phyloP scores from a whole-genome alignment of 2,797 vertebrate genomes.

The Urocyon cinereoargenteus region DNA sequence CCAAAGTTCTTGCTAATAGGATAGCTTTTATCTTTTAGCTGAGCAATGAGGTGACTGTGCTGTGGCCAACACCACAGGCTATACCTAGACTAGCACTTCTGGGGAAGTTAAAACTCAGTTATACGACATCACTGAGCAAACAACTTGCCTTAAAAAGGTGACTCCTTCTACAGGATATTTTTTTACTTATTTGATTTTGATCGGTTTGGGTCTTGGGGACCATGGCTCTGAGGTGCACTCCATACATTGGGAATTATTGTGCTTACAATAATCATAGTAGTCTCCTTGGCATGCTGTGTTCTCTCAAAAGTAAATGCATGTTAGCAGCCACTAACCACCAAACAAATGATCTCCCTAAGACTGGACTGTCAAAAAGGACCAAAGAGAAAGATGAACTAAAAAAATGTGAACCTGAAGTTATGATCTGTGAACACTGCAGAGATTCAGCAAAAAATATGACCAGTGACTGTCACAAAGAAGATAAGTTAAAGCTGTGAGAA shows the following conservation, averaged over 20 bases:
- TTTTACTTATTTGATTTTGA: not conserved
- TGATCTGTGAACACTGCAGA: not conserved
- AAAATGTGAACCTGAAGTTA: not conserved
- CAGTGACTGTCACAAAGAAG: not conserved
- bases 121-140: not conserved
- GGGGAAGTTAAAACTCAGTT: not conserved
- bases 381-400: not conserved
- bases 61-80: not conserved
- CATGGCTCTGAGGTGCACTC: not conserved
- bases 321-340: not conserved
- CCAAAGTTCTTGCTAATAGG: not conserved
- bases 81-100: not conserved
- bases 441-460: not conserved
- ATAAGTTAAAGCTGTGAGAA: not conserved
- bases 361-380: not conserved
- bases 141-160: not conserved
- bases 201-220: not conserved
- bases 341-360: not conserved
- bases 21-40: not conserved
- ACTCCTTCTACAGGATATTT: not conserved
- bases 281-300: not conserved
- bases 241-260: not conserved
- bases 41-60: not conserved
- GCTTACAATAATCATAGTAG: not conserved
- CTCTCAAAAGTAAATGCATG: not conserved